These are phyloP conservation scores for Gila robusta DNA, from an alignment of 2,797 vertebrate species.

Conservation along the genomic window DNA sequence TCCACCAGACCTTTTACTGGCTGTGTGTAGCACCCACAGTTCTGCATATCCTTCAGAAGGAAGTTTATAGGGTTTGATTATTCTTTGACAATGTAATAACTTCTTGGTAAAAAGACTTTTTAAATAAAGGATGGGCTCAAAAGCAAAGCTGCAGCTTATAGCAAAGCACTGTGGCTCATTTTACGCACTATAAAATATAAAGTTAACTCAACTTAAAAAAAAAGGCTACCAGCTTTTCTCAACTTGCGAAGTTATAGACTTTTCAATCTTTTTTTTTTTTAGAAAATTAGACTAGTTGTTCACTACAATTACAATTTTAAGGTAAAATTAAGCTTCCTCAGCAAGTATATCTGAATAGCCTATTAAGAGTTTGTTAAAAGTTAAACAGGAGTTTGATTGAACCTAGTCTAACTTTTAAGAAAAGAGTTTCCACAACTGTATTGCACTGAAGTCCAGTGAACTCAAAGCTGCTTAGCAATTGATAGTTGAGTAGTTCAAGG, in stretches of 20 bases:
- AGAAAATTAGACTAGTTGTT: not conserved
- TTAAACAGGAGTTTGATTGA: not conserved
- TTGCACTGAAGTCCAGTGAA: not conserved
- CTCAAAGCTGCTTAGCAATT: not conserved
- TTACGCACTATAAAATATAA: not conserved
- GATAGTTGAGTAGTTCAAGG: not conserved
- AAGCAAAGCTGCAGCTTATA: not conserved
- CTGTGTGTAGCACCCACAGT: not conserved
- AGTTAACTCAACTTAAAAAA: not conserved
- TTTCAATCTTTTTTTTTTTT: not conserved
- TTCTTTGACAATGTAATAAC: not conserved
- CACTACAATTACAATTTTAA: not conserved
- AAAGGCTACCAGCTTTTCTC: not conserved
- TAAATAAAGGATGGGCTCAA: not conserved
- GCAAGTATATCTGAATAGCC: not conserved
- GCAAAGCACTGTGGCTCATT: not conserved
- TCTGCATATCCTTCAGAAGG: not conserved
- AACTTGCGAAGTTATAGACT: not conserved
- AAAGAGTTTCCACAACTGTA: not conserved
- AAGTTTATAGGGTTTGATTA: not conserved
- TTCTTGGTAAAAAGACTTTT: not conserved
- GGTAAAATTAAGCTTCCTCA: not conserved
- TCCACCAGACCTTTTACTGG: not conserved
- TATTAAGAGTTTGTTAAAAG: not conserved
- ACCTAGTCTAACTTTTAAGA: slow-evolving; percentile 3